These are phyloP conservation scores for Pandemis corylana DNA, from an alignment of 2,888 invertebrate species.

Conservation along the genomic window DNA sequence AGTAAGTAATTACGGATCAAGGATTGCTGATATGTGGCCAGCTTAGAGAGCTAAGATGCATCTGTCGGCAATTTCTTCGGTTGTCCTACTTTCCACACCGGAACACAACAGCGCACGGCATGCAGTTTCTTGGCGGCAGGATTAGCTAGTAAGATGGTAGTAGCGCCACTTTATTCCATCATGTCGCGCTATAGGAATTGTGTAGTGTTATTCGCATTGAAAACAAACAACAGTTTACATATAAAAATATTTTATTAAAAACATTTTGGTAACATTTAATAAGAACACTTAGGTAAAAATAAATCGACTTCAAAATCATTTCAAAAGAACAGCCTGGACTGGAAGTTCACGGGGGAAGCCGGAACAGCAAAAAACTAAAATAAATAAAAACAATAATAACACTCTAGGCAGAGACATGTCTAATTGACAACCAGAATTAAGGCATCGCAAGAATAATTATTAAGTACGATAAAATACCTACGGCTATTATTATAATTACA, in stretches of 20 bases:
- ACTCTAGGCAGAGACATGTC: constrained; percentile 84
- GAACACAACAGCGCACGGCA: too few species aligned
- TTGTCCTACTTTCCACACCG: too few species aligned
- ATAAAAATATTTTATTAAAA: constrained; percentile 87
- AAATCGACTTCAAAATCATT: constrained; percentile 86
- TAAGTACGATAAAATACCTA: constrained; percentile 86
- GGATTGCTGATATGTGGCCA: too few species aligned
- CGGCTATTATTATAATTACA: constrained; percentile 85
- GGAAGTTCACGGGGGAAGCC: constrained; percentile 85
- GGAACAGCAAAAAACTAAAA: constrained; percentile 83
- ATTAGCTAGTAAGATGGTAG: not conserved
- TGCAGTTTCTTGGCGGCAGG: too few species aligned
- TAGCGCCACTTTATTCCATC: not conserved
- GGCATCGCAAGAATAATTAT: constrained; percentile 86
- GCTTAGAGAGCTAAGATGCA: too few species aligned
- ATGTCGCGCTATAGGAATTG: not conserved
- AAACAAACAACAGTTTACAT: constrained; percentile 70
- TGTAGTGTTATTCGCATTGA: not conserved
- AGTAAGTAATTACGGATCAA: too few species aligned
- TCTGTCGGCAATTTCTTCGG: too few species aligned
- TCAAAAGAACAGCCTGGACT: constrained; percentile 86
- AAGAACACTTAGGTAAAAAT: constrained; percentile 87
- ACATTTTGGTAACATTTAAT: constrained; percentile 87
- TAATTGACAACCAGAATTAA: constrained; percentile 86
- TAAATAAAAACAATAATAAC: constrained; percentile 84